Evolutionary conservation across 2,797 vertebrate species (phyloP).

Genomic region (Xerus rutilus): DNA sequence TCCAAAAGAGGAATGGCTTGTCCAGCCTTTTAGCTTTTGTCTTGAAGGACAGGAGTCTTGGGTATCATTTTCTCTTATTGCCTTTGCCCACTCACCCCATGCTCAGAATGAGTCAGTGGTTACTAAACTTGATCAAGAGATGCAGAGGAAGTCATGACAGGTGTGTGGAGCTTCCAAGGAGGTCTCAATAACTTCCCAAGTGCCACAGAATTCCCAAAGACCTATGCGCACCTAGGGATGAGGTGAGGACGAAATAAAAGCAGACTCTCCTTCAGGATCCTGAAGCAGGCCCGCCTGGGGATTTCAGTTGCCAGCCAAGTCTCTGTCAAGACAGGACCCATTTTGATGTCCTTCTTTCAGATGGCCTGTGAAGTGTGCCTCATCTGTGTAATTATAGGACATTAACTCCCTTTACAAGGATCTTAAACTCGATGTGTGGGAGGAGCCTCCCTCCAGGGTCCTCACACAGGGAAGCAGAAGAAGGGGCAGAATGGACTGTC

Average conservation of each 20-base stretch:
- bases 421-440: background rate
- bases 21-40: background rate
- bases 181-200: background rate
- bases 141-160: background rate
- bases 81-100: background rate
- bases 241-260: background rate
- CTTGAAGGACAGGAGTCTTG: background rate
- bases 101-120: background rate
- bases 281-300: background rate
- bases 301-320: background rate
- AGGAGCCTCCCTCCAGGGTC: background rate
- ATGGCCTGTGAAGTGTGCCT: background rate
- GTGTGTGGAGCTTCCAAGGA: background rate
- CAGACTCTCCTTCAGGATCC: background rate
- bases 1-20: background rate
- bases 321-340: background rate
- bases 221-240: background rate
- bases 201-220: background rate
- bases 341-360: background rate
- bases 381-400: constrained; percentile 35
- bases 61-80: background rate
- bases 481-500: background rate
- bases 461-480: background rate
- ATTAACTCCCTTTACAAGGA: constrained; percentile 19
- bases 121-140: background rate